Evolutionary conservation across 2,113 vertebrate species (phyloP).

Genomic region (Myrmecobius fasciatus): DNA sequence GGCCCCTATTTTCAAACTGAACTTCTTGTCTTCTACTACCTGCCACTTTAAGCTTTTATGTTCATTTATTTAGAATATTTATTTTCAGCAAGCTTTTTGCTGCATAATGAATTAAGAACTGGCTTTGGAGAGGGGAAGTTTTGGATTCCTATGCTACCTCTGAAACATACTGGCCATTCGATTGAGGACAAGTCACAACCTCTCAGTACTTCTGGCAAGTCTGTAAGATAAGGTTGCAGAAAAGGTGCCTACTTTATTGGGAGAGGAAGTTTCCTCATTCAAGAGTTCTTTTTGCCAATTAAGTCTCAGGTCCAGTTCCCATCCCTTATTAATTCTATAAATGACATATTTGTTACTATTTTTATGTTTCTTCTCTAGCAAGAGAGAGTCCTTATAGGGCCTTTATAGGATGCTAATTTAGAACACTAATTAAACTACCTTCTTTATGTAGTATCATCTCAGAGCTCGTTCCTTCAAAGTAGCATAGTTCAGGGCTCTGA

Average conservation of each 20-base stretch:
- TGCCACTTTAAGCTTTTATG: conserved; percentile 13
- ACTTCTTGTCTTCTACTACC: background rate
- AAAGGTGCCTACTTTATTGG: background rate
- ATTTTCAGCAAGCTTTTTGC: background rate
- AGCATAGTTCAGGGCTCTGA: background rate
- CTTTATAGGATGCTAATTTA: background rate
- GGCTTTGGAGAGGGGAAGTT: background rate
- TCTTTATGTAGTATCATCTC: background rate
- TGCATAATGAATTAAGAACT: background rate
- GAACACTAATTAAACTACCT: conserved; percentile 44
- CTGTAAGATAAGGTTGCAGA: background rate
- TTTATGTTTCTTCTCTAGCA: conserved; percentile 45
- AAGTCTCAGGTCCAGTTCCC: background rate
- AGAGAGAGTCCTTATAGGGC: background rate
- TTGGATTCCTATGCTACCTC: background rate
- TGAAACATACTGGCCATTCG: background rate
- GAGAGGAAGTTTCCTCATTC: background rate
- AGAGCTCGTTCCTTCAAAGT: background rate
- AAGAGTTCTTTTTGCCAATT: background rate
- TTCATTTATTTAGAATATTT: background rate
- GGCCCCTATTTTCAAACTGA: background rate
- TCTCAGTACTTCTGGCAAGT: background rate
- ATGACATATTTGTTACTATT: background rate
- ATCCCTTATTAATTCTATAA: background rate
- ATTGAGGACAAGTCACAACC: background rate